Percentiles rank a stretch among this genome's conserved stretches.
phyloP scores from a whole-genome alignment of 1,140 invertebrate species.

The Archegozetes longisetosus region DNA sequence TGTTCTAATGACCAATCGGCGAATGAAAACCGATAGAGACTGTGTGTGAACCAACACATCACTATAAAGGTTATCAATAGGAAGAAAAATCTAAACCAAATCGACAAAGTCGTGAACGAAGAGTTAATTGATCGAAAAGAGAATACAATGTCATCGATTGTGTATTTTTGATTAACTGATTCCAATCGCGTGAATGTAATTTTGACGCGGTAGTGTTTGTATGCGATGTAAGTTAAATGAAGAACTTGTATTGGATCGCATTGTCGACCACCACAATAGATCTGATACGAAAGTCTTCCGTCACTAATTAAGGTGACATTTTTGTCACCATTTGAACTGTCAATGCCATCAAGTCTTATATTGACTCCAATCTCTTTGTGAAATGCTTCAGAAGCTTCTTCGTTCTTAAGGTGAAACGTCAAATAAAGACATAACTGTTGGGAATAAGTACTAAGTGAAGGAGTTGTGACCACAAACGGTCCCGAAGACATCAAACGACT shows the following conservation, averaged over 20 bases:
- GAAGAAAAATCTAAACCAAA: conserved; percentile 90
- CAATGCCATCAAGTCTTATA: conserved; percentile 9
- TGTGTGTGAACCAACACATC: conserved; percentile 82
- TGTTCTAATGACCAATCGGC: conserved; percentile 95
- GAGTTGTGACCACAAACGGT: conserved; percentile 68
- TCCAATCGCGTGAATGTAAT: conserved; percentile 10
- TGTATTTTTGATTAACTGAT: conserved; percentile 14
- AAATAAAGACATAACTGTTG: conserved; percentile 71
- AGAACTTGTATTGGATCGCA: conserved; percentile 16
- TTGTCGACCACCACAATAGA: conserved; percentile 12
- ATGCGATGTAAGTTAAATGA: conserved; percentile 14
- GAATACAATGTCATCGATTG: conserved; percentile 14
- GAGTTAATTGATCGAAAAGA: conserved; percentile 83
- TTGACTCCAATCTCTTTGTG: conserved; percentile 12
- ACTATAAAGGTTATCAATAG: conserved; percentile 66
- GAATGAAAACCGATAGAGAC: conserved; percentile 65
- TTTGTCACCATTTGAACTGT: not conserved
- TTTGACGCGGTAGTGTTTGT: conserved; percentile 8
- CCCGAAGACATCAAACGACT: conserved; percentile 37
- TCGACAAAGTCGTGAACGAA: conserved; percentile 85
- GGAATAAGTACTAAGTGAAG: conserved; percentile 63
- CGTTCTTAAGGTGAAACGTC: conserved; percentile 15
- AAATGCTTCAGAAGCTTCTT: conserved; percentile 17
- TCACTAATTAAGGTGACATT: not conserved
- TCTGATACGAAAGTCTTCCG: conserved; percentile 7